Conservation (phyloP, 2,888 invertebrate genomes). For the Drosophila stalkeri region DNA sequence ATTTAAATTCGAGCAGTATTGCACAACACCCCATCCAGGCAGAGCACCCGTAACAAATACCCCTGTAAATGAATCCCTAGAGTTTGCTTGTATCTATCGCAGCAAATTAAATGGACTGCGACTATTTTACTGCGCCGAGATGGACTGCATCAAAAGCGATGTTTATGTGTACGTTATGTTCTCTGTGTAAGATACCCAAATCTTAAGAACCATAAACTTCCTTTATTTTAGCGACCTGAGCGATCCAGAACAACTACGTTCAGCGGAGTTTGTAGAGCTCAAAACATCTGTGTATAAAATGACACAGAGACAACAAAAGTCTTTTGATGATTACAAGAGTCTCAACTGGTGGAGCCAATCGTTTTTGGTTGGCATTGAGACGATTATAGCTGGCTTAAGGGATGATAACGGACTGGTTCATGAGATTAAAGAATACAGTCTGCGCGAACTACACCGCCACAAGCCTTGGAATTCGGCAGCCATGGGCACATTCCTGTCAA, state of each 20-base stretch:
- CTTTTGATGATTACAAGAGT: constrained; percentile 50
- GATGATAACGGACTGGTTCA: constrained; percentile 38
- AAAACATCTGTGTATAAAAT: constrained; percentile 38
- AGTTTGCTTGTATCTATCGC: constrained; percentile 50
- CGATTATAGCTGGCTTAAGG: constrained; percentile 50
- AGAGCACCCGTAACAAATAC: constrained; percentile 42
- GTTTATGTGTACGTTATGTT: constrained; percentile 34
- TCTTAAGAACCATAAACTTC: background rate
- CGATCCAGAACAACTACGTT: constrained; percentile 28
- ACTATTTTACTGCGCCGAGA: constrained; percentile 60
- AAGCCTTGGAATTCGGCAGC: constrained; percentile 62
- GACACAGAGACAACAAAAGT: constrained; percentile 19
- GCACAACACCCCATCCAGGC: constrained; percentile 32
- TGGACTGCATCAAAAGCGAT: constrained; percentile 61
- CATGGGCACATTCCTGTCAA: constrained; percentile 41
- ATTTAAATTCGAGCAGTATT: constrained; percentile 69
- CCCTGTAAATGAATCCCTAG: constrained; percentile 56
- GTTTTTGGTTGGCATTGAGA: constrained; percentile 56
- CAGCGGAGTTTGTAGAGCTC: constrained; percentile 56
- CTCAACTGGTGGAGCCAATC: constrained; percentile 69
- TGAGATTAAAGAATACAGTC: constrained; percentile 30
- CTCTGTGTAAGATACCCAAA: background rate
- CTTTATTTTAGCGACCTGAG: constrained; percentile 39
- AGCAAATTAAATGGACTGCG: constrained; percentile 33
- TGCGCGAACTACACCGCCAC: constrained; percentile 29